Conservation (phyloP, 2,888 invertebrate species). For the Archips xylosteana region DNA sequence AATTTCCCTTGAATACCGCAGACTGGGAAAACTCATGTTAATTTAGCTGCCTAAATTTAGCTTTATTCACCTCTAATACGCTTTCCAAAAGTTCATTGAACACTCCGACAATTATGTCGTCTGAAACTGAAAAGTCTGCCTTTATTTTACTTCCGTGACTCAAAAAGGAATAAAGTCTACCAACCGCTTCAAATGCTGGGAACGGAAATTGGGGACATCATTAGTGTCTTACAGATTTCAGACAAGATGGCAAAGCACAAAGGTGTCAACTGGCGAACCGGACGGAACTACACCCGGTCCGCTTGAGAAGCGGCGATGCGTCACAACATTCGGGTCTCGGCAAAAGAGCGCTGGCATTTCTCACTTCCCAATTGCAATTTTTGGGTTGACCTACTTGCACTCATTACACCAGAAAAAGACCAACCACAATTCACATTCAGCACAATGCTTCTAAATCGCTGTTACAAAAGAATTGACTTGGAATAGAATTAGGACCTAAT, state of each 20-base stretch:
- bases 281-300: conserved; percentile 45
- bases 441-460: not conserved
- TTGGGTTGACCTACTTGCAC: conserved; percentile 8
- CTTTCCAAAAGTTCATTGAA: not conserved
- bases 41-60: conserved; percentile 17
- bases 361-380: conserved; percentile 14
- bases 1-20: conserved; percentile 29
- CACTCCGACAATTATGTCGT: not conserved
- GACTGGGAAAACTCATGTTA: conserved; percentile 24
- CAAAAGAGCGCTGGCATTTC: conserved; percentile 15
- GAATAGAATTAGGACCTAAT: not conserved
- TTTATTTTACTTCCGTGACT: conserved; percentile 38
- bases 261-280: conserved; percentile 55
- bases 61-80: conserved; percentile 12
- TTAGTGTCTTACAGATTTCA: conserved; percentile 67
- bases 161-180: conserved; percentile 43
- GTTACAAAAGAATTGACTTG: not conserved
- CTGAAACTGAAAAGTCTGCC: conserved; percentile 5
- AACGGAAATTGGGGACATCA: conserved; percentile 60
- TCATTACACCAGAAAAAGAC: conserved; percentile 14
- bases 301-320: conserved; percentile 55
- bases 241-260: conserved; percentile 66
- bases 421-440: not conserved
- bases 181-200: conserved; percentile 46
- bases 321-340: conserved; percentile 42